These are phyloP conservation scores for Emmelina monodactyla DNA, from an alignment of 2,888 invertebrate species.

Conservation along the genomic window DNA sequence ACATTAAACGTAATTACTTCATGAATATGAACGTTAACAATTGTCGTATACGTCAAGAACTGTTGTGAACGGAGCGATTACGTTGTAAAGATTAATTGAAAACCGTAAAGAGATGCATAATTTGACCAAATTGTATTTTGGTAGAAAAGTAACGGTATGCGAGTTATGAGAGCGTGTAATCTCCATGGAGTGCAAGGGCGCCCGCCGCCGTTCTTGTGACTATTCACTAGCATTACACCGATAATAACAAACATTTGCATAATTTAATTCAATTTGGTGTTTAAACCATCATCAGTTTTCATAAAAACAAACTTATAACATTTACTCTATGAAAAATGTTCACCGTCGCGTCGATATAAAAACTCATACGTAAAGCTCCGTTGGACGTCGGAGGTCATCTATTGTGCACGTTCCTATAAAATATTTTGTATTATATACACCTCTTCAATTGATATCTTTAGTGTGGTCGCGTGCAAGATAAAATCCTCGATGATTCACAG, in stretches of 20 bases:
- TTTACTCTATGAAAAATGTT: neutral
- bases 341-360: neutral
- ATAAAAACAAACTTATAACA: no score
- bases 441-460: no score
- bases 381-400: no score
- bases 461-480: no score
- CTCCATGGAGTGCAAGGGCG: constrained; percentile 15
- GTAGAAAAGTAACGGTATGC: neutral
- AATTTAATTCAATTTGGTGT: no score
- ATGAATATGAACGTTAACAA: constrained; percentile 20
- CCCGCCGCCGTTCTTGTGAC: neutral
- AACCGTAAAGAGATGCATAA: constrained; percentile 1
- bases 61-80: neutral
- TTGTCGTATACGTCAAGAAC: neutral
- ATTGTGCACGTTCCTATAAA: no score
- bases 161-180: neutral
- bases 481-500: no score
- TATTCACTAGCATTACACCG: no score
- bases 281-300: no score
- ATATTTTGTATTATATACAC: no score
- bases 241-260: no score
- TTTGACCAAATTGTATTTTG: constrained; percentile 1
- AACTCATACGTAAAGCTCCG: neutral
- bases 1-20: constrained; percentile 44
- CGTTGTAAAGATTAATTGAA: constrained; percentile 1